Evolutionary conservation across 2,888 invertebrate genomes (phyloP).

Genomic region (Synanthedon vespiformis): DNA sequence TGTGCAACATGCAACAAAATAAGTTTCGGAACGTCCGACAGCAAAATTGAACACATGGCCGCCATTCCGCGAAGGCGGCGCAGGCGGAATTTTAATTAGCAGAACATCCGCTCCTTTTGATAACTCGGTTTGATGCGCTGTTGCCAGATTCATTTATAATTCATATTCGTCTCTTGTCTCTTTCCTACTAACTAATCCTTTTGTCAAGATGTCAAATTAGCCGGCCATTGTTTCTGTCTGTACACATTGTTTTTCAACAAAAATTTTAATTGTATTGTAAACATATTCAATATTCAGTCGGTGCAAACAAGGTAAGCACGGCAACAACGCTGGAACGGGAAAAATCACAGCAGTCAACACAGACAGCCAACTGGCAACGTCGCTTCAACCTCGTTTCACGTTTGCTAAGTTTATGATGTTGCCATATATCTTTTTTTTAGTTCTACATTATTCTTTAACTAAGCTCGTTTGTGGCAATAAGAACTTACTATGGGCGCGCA

Average conservation of each 20-base stretch:
- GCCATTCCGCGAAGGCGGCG: constrained; percentile 70
- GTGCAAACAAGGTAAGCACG: constrained; percentile 29
- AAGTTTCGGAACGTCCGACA: constrained; percentile 62
- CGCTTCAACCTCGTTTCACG: constrained; percentile 43
- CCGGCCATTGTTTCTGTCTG: constrained; percentile 1
- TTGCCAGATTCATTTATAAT: constrained; percentile 46
- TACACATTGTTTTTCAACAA: background rate
- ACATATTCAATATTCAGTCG: background rate
- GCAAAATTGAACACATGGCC: constrained; percentile 60
- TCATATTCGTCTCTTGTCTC: constrained; percentile 35
- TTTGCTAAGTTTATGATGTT: constrained; percentile 57
- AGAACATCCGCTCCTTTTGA: constrained; percentile 62
- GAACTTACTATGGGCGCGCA: constrained; percentile 7
- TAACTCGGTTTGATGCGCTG: constrained; percentile 56
- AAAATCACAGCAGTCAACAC: constrained; percentile 29
- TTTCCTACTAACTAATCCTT: constrained; percentile 2
- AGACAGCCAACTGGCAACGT: constrained; percentile 49
- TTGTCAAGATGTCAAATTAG: background rate
- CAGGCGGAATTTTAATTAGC: constrained; percentile 72
- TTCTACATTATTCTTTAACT: constrained; percentile 40
- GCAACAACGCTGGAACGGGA: constrained; percentile 59
- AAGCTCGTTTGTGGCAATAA: constrained; percentile 14
- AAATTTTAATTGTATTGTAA: background rate
- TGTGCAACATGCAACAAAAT: constrained; percentile 67
- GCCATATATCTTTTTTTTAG: constrained; percentile 60